A percentile compares a stretch with the other conserved stretches of the same genome.
Evolutionary conservation across 2,797 vertebrate species (phyloP).

Genomic region (Pipistrellus nathusii): DNA sequence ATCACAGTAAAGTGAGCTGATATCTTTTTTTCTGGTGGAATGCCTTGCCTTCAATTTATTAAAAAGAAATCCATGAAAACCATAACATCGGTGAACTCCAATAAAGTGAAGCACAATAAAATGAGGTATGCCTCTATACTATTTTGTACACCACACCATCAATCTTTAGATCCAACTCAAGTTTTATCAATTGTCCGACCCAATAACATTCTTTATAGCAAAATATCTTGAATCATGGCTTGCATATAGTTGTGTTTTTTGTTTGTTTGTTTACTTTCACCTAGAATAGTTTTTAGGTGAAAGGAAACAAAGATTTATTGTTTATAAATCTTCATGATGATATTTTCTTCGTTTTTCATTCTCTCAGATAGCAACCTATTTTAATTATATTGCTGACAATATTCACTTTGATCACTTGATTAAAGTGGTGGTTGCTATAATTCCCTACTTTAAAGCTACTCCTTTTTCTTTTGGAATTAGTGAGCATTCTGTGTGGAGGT

Average conservation of each 20-base stretch:
- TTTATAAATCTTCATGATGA: background rate
- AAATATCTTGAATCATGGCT: background rate
- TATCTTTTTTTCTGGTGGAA: background rate
- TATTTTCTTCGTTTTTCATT: background rate
- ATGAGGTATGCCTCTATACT: background rate
- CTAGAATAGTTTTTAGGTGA: background rate
- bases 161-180: background rate
- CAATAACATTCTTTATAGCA: background rate
- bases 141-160: background rate
- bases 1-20: background rate
- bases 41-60: background rate
- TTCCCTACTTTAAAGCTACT: background rate
- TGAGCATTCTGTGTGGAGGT: background rate
- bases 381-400: background rate
- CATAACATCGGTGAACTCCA: background rate
- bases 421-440: background rate
- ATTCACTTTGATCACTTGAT: background rate
- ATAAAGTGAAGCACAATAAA: background rate
- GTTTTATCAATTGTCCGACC: background rate
- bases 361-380: background rate
- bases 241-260: background rate
- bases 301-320: background rate
- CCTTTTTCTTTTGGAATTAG: background rate
- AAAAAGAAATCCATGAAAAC: background rate
- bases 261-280: background rate